Base-by-base conservation (phyloP, 2,888 invertebrate species). In the Antheraea yamamai region DNA sequence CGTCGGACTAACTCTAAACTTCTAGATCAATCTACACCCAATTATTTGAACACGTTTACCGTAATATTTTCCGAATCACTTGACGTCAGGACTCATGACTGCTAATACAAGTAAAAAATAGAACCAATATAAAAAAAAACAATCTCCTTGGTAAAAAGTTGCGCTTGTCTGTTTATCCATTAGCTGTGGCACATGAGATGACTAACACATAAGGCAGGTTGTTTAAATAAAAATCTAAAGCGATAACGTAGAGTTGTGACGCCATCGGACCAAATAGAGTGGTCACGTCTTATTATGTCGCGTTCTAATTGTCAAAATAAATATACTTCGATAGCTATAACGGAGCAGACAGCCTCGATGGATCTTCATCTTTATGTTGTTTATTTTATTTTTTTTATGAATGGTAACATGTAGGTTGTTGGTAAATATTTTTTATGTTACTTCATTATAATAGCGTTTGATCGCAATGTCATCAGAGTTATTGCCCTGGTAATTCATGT, bases 81-180 rank as follows among this genome's bases (percentile, higher is more conserved):
- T 55, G 20, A 55, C 20, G 18, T 55, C 20, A 20, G 2, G 20
- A 55, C 55, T 7, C 55, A 20, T 7, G 55, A 55, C 55, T 7
- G 20, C 20, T 18, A 20, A 20, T 55, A 55, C 55, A 20, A 55
- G 20, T 55, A 61, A 23, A 23, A 61, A 61, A n/a, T 61, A 61
- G 0, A 61, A 61, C 0, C 10, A 61, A 61, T n/a, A 61, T 4
- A 66, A 30, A 30, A 30, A 30, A 26, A 26, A 66, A 66, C 26
- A 16, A 16, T 1, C 23, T 66, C 10, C 7, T 7, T 23, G n/a
- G 71, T 73, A 51, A 68, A 74, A 74, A 71, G 68, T 74, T 52
- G 52, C 74, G 30, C 16, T 66, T 66, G 64, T 66, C 64, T 39
- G 70, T 39, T 70, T 39, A n/a, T 70, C 70, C 39, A 70, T 70